Percentiles rank a stretch among this genome's conserved stretches.
Evolutionary conservation across 1,140 invertebrate genomes (phyloP).

Genomic region (Contarinia nasturtii): DNA sequence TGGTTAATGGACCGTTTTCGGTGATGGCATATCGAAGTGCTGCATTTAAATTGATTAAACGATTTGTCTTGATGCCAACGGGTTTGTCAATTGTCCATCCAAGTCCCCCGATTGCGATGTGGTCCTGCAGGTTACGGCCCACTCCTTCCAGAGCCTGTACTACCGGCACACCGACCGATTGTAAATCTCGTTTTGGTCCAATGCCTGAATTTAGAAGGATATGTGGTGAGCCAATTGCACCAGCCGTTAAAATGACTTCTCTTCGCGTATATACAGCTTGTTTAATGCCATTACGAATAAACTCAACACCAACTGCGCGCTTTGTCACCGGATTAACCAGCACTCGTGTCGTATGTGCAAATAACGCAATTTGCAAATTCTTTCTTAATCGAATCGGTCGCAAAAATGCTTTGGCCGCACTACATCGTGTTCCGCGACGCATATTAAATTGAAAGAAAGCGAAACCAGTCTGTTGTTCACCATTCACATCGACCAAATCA

Average conservation of each 20-base stretch:
- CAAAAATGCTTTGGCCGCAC: slow-evolving; percentile 60
- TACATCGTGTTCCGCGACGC: slow-evolving; percentile 54
- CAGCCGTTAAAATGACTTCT: slow-evolving; percentile 63
- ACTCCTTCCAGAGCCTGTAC: slow-evolving; percentile 51
- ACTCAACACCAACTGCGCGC: slow-evolving; percentile 57
- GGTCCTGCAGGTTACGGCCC: slow-evolving; percentile 71
- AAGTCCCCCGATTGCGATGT: slow-evolving; percentile 60
- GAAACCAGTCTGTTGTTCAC: slow-evolving; percentile 63
- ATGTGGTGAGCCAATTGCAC: slow-evolving; percentile 58
- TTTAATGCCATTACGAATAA: slow-evolving; percentile 41
- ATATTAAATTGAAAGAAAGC: slow-evolving; percentile 67
- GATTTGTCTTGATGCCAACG: slow-evolving; percentile 50
- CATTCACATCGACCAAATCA: slow-evolving; percentile 56
- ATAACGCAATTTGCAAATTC: slow-evolving; percentile 56
- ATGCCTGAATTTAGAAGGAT: slow-evolving; percentile 72
- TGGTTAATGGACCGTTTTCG: slow-evolving; percentile 63
- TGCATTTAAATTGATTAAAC: slow-evolving; percentile 56
- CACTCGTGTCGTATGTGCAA: slow-evolving; percentile 55
- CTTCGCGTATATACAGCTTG: slow-evolving; percentile 45
- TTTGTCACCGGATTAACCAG: slow-evolving; percentile 49
- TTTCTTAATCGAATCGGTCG: slow-evolving; percentile 47
- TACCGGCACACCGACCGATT: slow-evolving; percentile 40
- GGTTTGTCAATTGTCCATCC: slow-evolving; percentile 64
- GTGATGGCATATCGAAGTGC: slow-evolving; percentile 55
- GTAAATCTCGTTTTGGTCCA: slow-evolving; percentile 49